phyloP scores from a whole-genome alignment of 2,888 invertebrate species.

The Criorhina ranunculi region DNA sequence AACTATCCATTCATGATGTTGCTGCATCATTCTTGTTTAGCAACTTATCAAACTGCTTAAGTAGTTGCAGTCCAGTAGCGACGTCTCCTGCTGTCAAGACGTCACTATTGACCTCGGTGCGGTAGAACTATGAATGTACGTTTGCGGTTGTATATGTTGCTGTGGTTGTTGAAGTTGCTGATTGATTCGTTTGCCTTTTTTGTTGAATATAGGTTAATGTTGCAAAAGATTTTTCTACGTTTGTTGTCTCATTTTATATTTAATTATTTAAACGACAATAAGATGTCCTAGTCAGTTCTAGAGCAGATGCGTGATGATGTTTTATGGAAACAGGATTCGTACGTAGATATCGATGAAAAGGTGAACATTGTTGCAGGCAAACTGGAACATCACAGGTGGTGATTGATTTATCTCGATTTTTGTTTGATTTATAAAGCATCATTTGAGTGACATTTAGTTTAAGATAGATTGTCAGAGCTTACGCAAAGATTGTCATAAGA shows the following conservation, averaged over 20 bases:
- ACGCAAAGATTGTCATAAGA: too few relatives aligned
- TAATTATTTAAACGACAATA: slow-evolving; percentile 54
- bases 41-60: slow-evolving; percentile 68
- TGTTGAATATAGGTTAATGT: slow-evolving; percentile 68
- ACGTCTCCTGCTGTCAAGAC: slow-evolving; percentile 39
- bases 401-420: too few relatives aligned
- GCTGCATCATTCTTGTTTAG: slow-evolving; percentile 70
- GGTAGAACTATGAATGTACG: slow-evolving; percentile 3
- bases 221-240: slow-evolving; percentile 9
- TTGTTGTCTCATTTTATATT: slow-evolving; percentile 64
- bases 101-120: slow-evolving; percentile 61
- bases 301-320: slow-evolving; percentile 3
- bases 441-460: too few relatives aligned
- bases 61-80: slow-evolving; percentile 54
- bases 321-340: slow-evolving; percentile 18
- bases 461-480: too few relatives aligned
- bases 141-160: slow-evolving; percentile 9
- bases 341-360: not conserved
- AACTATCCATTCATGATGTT: slow-evolving; percentile 50
- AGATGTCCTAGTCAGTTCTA: slow-evolving; percentile 13
- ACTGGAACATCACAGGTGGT: too few relatives aligned
- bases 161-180: slow-evolving; percentile 2
- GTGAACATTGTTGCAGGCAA: too few relatives aligned
- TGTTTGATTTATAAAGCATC: too few relatives aligned
- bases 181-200: slow-evolving; percentile 66